Evolutionary conservation across 2,797 vertebrate species (phyloP), one percentile per base, ranked within the genome.

Genomic region (Heterohyrax brucei): DNA sequence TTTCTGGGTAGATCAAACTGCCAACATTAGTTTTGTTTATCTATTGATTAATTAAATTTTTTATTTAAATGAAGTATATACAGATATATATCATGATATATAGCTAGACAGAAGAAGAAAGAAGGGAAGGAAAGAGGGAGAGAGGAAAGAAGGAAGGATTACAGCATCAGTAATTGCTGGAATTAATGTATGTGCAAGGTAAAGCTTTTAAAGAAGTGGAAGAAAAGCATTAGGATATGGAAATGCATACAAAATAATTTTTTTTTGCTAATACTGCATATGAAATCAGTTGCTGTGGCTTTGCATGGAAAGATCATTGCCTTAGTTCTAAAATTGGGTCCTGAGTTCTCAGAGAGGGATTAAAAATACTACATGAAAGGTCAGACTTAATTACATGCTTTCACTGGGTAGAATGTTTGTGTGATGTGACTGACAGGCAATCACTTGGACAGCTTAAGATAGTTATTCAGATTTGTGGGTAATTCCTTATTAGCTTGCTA

Each of bases 201-300:
- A 59, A 44, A 87, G 22, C 66, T 64, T 95, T 70, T 92, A 84
- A 89, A 72, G 62, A 76, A 61, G 28, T 66, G 1, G 72, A 87
- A 92, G 26, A 26, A 68, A 72, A 86, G 21, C 62, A 30, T 48
- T 64, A 81, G 82, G 56, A 61, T 66, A 30, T 1, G 44, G n/a
- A 64, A 92, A 91, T 83, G 80, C 9, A 80, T 46, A 46, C 59
- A 84, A 73, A 76, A 9, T 44, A 66, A 33, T 76, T 61, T 83
- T 48, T 48, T 39, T 48, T 61, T 80, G 24, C 5, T 89, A 81
- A 50, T 82, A 46, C 64, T 89, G 39, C 48, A 53, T 70, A 22
- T 48, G 28, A 85, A 85, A 33, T 85, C 21, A 30, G 22, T 33
- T 85, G 82, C 46, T 53, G n/a, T 53, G n/a, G 46, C 7, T 44